These are phyloP conservation scores for Quiscalus mexicanus DNA, from an alignment of 2,113 vertebrate genomes.

Conservation along the genomic window DNA sequence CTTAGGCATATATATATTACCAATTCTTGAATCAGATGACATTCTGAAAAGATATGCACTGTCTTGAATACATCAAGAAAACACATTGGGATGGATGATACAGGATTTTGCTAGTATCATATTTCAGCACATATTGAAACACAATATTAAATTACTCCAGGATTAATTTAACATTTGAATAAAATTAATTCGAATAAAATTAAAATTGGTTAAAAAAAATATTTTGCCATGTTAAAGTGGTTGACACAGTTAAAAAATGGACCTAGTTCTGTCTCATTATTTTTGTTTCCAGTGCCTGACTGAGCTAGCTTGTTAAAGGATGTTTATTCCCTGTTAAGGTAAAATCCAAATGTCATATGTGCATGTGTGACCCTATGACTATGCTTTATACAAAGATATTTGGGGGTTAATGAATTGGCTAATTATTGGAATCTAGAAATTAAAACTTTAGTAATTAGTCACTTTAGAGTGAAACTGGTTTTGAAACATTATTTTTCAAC, in stretches of 20 bases:
- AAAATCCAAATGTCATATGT: background rate
- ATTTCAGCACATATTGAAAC: background rate
- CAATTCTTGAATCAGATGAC: background rate
- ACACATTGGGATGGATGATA: background rate
- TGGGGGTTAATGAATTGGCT: background rate
- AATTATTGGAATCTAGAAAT: background rate
- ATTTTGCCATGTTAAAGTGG: background rate
- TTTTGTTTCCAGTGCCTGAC: background rate
- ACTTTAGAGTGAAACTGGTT: background rate
- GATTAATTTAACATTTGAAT: background rate
- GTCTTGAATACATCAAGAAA: background rate
- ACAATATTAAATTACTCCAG: background rate
- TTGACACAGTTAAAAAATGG: background rate
- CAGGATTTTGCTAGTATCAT: fast-evolving
- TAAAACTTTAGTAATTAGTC: background rate
- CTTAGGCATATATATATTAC: background rate
- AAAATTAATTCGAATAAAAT: background rate
- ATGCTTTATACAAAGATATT: background rate
- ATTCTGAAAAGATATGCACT: background rate
- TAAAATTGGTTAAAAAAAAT: background rate
- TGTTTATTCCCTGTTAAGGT: background rate
- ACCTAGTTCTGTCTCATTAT: background rate
- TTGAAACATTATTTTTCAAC: background rate
- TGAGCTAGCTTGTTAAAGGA: background rate
- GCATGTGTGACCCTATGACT: background rate